Conservation (phyloP, 2,888 invertebrate genomes). For the Elegia similella region DNA sequence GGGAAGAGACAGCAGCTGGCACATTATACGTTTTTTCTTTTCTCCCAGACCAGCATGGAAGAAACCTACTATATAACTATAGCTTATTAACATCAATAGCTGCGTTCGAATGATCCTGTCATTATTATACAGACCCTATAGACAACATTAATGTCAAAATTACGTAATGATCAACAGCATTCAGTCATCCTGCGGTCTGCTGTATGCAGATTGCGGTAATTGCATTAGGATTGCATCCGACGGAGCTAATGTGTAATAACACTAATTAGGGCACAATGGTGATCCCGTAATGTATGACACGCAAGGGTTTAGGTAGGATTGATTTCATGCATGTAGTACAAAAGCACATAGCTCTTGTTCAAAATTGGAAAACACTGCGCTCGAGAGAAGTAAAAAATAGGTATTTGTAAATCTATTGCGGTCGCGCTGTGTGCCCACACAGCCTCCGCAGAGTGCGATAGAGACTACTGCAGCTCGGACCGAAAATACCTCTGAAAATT, state of each 20-base stretch:
- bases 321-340: neutral
- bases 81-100: neutral
- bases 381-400: no score
- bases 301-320: neutral
- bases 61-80: neutral
- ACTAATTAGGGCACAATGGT: constrained; percentile 5
- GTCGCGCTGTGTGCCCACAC: no score
- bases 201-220: constrained; percentile 8
- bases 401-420: no score
- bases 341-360: neutral
- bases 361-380: no score
- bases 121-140: constrained; percentile 4
- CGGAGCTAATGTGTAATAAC: constrained; percentile 11
- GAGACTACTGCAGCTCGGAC: no score
- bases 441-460: no score
- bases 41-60: no score
- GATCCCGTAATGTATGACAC: constrained; percentile 6
- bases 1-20: no score
- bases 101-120: neutral
- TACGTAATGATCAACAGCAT: neutral
- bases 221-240: constrained; percentile 9
- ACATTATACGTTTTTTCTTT: no score
- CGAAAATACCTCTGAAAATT: no score
- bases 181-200: constrained; percentile 4
- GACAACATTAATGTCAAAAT: constrained; percentile 1